Conservation (phyloP, 2,888 invertebrate genomes). For the Cenopis cana region DNA sequence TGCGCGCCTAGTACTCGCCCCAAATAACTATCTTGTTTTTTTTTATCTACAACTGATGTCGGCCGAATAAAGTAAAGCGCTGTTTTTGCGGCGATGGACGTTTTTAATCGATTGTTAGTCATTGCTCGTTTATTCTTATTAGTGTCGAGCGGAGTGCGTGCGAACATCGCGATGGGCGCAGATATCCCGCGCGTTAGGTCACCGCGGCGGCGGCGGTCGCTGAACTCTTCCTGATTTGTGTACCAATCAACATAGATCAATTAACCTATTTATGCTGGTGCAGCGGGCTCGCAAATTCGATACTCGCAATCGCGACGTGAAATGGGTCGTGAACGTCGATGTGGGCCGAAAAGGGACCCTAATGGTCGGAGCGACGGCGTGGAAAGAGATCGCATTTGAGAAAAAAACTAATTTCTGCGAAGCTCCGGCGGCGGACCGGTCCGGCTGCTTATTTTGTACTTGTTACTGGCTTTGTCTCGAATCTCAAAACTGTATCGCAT, state of each 20-base stretch:
- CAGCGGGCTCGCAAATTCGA: slow-evolving; percentile 49
- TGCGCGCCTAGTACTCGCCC: slow-evolving; percentile 45
- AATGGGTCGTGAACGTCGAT: slow-evolving; percentile 57
- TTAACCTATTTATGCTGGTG: slow-evolving; percentile 53
- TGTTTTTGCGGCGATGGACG: slow-evolving; percentile 39
- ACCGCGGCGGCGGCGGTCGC: slow-evolving; percentile 59
- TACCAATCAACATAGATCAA: slow-evolving; percentile 56
- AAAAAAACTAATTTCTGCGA: slow-evolving; percentile 63
- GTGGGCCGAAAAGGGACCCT: slow-evolving; percentile 54
- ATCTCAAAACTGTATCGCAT: slow-evolving; percentile 65
- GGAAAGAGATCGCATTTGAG: slow-evolving; percentile 60
- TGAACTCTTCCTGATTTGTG: slow-evolving; percentile 55
- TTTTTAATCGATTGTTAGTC: slow-evolving; percentile 57
- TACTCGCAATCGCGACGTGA: slow-evolving; percentile 51
- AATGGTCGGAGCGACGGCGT: slow-evolving; percentile 61
- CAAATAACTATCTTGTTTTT: slow-evolving; percentile 29
- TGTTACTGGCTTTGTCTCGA: slow-evolving; percentile 57
- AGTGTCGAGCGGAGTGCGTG: slow-evolving; percentile 57
- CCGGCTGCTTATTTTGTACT: slow-evolving; percentile 47
- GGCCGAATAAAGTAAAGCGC: slow-evolving; percentile 37
- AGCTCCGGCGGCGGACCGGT: slow-evolving; percentile 52
- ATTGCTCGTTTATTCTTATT: slow-evolving; percentile 56
- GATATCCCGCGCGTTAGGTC: slow-evolving; percentile 68
- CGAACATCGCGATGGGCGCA: slow-evolving; percentile 62
- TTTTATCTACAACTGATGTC: slow-evolving; percentile 7